phyloP scores from a whole-genome alignment of 1,140 invertebrate genomes.

The Pararge aegeria region DNA sequence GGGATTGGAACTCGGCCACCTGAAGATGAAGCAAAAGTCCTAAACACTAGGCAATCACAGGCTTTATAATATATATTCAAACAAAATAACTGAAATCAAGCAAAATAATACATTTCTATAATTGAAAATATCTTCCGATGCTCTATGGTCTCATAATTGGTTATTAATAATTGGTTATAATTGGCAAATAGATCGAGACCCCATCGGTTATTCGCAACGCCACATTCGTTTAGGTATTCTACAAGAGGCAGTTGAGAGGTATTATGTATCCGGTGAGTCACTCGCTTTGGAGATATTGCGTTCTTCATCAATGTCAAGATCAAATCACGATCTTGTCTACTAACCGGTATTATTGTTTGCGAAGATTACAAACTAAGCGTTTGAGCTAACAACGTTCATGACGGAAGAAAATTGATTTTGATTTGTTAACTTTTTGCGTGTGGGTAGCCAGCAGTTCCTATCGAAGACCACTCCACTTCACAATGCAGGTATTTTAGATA shows the following conservation, averaged over 20 bases:
- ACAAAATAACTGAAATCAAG: no score
- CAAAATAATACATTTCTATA: no score
- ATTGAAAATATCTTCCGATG: no score
- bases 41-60: no score
- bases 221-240: conserved; percentile 27
- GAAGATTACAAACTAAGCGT: not conserved
- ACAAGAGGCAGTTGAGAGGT: conserved; percentile 33
- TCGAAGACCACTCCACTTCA: no score
- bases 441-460: no score
- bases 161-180: conserved; percentile 5
- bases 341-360: not conserved
- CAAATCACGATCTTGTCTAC: conserved; percentile 21
- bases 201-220: conserved; percentile 8
- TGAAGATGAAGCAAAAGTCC: no score
- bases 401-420: not conserved
- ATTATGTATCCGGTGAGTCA: conserved; percentile 48
- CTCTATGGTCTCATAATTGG: no score
- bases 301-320: conserved; percentile 53
- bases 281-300: conserved; percentile 25
- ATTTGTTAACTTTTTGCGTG: not conserved
- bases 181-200: conserved; percentile 4
- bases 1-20: no score
- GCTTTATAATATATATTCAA: no score
- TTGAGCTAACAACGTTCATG: not conserved
- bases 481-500: no score